Conservation (phyloP, 2,888 invertebrate species). For the Brenthis ino region DNA sequence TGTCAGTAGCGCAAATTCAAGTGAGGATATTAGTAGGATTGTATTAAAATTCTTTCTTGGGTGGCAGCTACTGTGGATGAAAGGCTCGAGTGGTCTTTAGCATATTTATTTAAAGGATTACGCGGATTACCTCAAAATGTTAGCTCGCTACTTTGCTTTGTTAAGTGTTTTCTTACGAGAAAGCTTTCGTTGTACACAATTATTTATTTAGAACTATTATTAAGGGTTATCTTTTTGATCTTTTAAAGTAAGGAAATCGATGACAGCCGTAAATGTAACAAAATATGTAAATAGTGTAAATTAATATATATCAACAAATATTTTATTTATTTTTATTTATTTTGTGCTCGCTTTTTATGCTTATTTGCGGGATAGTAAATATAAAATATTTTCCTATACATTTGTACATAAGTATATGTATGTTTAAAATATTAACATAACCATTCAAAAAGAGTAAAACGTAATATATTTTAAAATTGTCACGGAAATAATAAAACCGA, state of each 20-base stretch:
- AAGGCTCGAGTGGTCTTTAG: slow-evolving; percentile 56
- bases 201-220: slow-evolving; percentile 22
- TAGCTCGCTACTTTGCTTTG: slow-evolving; percentile 46
- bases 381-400: too few species aligned
- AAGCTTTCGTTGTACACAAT: slow-evolving; percentile 27
- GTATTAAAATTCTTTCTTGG: slow-evolving; percentile 54
- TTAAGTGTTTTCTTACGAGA: slow-evolving; percentile 58
- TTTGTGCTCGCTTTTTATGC: too few species aligned
- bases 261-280: too few species aligned
- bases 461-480: too few species aligned
- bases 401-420: too few species aligned
- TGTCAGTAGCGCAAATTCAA: slow-evolving; percentile 52
- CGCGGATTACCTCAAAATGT: slow-evolving; percentile 59
- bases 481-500: background rate
- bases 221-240: slow-evolving; percentile 21
- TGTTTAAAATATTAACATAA: too few species aligned
- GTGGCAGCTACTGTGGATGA: slow-evolving; percentile 53
- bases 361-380: too few species aligned
- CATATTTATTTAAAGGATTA: slow-evolving; percentile 76
- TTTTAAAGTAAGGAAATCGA: slow-evolving; percentile 12
- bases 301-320: too few species aligned
- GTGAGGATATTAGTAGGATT: slow-evolving; percentile 41
- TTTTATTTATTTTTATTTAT: too few species aligned
- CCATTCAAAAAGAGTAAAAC: too few species aligned
- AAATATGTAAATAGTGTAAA: too few species aligned